These are phyloP conservation scores for Monochamus saltuarius DNA, from an alignment of 1,140 invertebrate genomes.

Conservation along the genomic window DNA sequence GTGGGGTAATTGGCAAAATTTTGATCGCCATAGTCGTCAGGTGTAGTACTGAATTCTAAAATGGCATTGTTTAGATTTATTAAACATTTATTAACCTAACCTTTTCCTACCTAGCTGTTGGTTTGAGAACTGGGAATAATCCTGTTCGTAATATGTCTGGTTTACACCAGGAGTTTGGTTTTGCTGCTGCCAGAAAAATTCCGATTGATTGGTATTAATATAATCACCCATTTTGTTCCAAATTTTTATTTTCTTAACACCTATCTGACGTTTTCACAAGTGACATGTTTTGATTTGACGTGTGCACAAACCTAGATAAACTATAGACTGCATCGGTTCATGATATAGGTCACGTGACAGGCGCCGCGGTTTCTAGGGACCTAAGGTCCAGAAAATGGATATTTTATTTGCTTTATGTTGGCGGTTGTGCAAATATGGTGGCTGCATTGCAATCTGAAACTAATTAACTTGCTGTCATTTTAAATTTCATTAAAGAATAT, in stretches of 20 bases:
- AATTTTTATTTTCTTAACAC: neutral
- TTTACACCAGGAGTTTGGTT: neutral
- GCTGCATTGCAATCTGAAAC: too few species aligned
- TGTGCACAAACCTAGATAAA: too few species aligned
- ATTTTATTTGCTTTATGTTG: too few species aligned
- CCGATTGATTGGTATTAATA: constrained; percentile 14
- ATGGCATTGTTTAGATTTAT: constrained; percentile 4
- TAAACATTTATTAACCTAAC: neutral
- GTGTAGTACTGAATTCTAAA: constrained; percentile 40
- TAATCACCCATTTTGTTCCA: constrained; percentile 12
- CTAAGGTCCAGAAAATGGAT: too few species aligned
- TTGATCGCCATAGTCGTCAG: constrained; percentile 32
- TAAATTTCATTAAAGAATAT: too few species aligned
- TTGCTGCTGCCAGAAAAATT: constrained; percentile 20
- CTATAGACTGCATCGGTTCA: too few species aligned
- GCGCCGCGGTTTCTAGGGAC: too few species aligned
- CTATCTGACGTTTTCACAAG: constrained; percentile 1
- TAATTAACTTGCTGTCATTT: too few species aligned
- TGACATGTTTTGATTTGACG: too few species aligned
- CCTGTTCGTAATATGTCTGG: constrained; percentile 32
- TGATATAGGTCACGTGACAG: too few species aligned
- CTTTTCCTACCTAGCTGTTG: constrained; percentile 30
- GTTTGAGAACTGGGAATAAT: constrained; percentile 36
- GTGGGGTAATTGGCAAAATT: constrained; percentile 19
- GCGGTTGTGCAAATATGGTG: too few species aligned